A percentile compares a stretch with the other conserved stretches of the same genome.
Conservation (phyloP, 2,113 vertebrate species). For the Urocitellus parryii region DNA sequence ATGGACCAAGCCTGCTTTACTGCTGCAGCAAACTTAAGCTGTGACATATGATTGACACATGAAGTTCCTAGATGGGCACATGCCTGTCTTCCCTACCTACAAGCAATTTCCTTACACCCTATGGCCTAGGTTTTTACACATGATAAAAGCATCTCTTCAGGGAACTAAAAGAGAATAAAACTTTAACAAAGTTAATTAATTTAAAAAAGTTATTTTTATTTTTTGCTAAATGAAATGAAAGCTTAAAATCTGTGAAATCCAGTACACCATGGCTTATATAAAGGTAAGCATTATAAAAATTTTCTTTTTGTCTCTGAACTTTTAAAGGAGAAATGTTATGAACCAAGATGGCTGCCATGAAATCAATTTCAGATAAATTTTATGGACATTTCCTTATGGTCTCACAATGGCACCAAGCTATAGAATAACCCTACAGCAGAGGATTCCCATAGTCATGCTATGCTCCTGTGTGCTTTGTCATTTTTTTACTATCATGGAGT, state of each 20-base stretch:
- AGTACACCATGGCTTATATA: not conserved
- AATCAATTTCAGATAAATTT: not conserved
- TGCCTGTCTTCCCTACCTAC: not conserved
- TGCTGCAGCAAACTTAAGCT: not conserved
- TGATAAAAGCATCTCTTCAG: not conserved
- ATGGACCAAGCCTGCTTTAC: rapidly evolving
- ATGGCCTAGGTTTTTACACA: not conserved
- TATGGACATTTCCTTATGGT: not conserved
- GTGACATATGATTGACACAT: not conserved
- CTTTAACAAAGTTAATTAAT: not conserved
- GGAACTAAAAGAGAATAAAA: not conserved
- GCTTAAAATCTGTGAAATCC: not conserved
- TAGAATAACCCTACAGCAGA: not conserved
- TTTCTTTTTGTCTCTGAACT: not conserved
- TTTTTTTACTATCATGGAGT: not conserved
- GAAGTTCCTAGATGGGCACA: too few relatives aligned
- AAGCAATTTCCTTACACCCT: not conserved
- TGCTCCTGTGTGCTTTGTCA: not conserved
- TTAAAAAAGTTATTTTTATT: not conserved
- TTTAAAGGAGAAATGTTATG: not conserved
- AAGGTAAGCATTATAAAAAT: not conserved
- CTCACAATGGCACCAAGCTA: not conserved
- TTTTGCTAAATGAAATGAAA: not conserved
- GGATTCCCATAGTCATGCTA: too few relatives aligned
- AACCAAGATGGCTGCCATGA: not conserved